Evolutionary conservation across 2,113 vertebrate species (phyloP), one percentile per base, ranked within the genome.

Genomic region (Gila orcuttii): DNA sequence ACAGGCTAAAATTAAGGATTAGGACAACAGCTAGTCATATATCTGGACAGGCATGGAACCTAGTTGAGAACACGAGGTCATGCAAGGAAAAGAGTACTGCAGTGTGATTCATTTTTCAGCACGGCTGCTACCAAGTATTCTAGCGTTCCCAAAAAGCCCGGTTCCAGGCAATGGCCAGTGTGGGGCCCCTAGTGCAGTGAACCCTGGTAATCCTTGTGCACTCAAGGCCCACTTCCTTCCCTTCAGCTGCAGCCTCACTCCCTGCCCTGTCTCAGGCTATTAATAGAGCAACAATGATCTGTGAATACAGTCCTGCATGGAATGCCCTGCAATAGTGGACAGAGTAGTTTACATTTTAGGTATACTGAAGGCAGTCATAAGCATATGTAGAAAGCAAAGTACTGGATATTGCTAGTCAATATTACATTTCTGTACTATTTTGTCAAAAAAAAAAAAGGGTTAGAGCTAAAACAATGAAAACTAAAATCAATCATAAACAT

Each of bases 221-320:
- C 83, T 74, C 83, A 78, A 82, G 83, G 79, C 85, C 79, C 64
- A 87, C 39, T 89, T 87, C 88, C 88, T 89, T 87, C 88, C 86
- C 84, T 84, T 83, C 88, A 89, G 86, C 88, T 89, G 86, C 79
- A 76, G 75, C 33, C 83, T 83, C 42, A 19, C 83, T 82, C 73
- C 31, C 82, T 57, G 73, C 84, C 85, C 82, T 84, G 69, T 79
- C 79, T 71, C 31, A 23, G 59, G 52, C 86, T 89, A 89, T 89
- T 89, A 87, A 87, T 89, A 89, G 86, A 85, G 79, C 79, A 85
- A 89, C 86, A 89, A 89, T 85, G 79, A 89, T 59, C 78, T 62
- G 28, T 9, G 79, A 87, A 66, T 25, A 68, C 79, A 21, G 60
- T 71, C 31, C 47, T 42, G 68, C 68, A 59, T 25, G 62, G 47